A percentile compares a stretch with the other conserved stretches of the same genome.
Evolutionary conservation across 2,888 invertebrate species (phyloP).

Genomic region (Choreutis nemorana): DNA sequence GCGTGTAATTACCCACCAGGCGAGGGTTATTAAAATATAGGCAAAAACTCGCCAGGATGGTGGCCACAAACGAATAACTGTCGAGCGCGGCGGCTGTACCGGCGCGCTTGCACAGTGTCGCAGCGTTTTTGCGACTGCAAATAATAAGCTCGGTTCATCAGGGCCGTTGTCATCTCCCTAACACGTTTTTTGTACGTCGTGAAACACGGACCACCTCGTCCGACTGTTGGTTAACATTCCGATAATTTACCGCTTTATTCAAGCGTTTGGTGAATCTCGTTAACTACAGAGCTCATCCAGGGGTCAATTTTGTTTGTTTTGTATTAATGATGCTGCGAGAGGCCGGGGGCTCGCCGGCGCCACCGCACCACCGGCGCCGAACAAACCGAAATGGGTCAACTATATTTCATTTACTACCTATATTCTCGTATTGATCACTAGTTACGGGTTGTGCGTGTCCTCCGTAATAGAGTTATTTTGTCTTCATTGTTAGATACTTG

Average conservation of each 20-base stretch:
- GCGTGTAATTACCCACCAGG: constrained; percentile 27
- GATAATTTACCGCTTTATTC: constrained; percentile 65
- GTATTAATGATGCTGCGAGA: constrained; percentile 56
- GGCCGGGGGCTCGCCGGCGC: constrained; percentile 56
- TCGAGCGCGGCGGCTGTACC: constrained; percentile 35
- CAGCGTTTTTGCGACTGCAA: constrained; percentile 34
- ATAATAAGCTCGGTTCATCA: constrained; percentile 53
- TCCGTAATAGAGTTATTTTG: constrained; percentile 54
- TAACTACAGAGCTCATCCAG: constrained; percentile 53
- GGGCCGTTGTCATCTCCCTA: constrained; percentile 54
- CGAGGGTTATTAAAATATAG: constrained; percentile 31
- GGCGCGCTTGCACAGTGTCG: constrained; percentile 34
- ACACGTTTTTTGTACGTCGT: constrained; percentile 50
- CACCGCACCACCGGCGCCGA: constrained; percentile 51
- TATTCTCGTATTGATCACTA: constrained; percentile 43
- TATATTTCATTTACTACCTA: constrained; percentile 61
- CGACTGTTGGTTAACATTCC: constrained; percentile 44
- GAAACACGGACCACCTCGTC: constrained; percentile 44
- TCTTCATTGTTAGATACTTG: not conserved
- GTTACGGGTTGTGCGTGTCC: constrained; percentile 23
- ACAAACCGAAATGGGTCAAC: constrained; percentile 46
- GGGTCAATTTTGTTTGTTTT: constrained; percentile 65
- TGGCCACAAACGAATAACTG: constrained; percentile 38
- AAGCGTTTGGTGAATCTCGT: constrained; percentile 60
- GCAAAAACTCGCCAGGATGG: constrained; percentile 32